These are phyloP conservation scores for Drosophila phalerata DNA, from an alignment of 2,888 invertebrate genomes.

Conservation along the genomic window DNA sequence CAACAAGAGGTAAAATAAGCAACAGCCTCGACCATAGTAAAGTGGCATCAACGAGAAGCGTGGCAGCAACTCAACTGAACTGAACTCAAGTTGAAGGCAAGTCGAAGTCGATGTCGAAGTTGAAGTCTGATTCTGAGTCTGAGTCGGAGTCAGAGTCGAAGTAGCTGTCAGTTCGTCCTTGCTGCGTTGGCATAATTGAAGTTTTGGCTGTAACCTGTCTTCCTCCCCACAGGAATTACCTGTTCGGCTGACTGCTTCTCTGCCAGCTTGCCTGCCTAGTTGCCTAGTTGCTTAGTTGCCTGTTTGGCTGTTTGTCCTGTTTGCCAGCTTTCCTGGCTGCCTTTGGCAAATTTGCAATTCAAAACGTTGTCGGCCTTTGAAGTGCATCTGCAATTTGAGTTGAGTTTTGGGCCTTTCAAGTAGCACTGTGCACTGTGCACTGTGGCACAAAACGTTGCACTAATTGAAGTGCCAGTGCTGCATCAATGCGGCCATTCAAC, in stretches of 20 bases:
- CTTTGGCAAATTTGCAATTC: slow-evolving; percentile 69
- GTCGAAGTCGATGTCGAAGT: slow-evolving; percentile 25
- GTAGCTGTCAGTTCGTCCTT: slow-evolving; percentile 32
- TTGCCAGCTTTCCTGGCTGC: slow-evolving; percentile 10
- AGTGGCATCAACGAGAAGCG: slow-evolving; percentile 20
- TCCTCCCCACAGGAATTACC: slow-evolving; percentile 24
- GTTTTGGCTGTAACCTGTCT: slow-evolving; percentile 3
- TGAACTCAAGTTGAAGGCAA: slow-evolving; percentile 27
- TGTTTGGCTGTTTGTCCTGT: background rate
- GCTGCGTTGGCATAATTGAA: slow-evolving; percentile 30
- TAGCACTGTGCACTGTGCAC: slow-evolving; percentile 28
- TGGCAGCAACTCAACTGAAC: slow-evolving; percentile 31
- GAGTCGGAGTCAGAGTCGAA: slow-evolving; percentile 7
- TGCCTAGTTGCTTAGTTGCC: background rate
- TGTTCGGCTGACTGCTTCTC: slow-evolving; percentile 4
- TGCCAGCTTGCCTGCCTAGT: slow-evolving; percentile 6
- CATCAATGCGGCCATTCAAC: slow-evolving; percentile 35
- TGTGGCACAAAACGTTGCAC: slow-evolving; percentile 58
- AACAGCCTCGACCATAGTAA: slow-evolving; percentile 5
- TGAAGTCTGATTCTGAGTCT: background rate
- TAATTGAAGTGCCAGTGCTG: slow-evolving; percentile 69
- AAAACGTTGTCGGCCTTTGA: slow-evolving; percentile 57
- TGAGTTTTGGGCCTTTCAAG: slow-evolving; percentile 38
- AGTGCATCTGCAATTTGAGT: slow-evolving; percentile 55
- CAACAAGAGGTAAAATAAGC: slow-evolving; percentile 2